These are phyloP conservation scores for Bradypodion pumilum DNA, from an alignment of 2,797 vertebrate species.

Conservation along the genomic window DNA sequence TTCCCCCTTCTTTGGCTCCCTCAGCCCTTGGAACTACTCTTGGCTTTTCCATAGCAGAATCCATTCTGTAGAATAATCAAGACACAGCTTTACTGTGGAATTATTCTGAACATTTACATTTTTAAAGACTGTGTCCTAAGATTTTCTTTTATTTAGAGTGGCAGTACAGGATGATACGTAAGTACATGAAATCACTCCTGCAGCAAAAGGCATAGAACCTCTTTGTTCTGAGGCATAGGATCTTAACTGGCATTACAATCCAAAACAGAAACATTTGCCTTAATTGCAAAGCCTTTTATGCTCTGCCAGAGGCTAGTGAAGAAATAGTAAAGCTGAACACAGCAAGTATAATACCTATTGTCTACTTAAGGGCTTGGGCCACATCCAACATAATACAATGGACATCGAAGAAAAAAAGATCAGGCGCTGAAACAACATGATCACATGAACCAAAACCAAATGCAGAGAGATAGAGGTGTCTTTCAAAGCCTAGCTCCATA, in stretches of 20 bases:
- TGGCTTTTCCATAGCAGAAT: neutral
- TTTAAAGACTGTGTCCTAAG: neutral
- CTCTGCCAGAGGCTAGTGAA: neutral
- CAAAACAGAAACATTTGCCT: slow-evolving; percentile 10
- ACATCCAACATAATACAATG: slow-evolving; percentile 27
- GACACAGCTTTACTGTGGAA: neutral
- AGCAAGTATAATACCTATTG: slow-evolving; percentile 21
- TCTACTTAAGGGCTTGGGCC: slow-evolving; percentile 3
- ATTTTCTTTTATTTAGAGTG: neutral
- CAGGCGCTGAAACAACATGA: slow-evolving; percentile 44
- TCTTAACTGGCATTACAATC: neutral
- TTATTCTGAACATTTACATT: neutral
- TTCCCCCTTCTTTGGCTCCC: neutral
- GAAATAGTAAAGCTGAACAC: neutral
- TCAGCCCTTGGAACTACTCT: neutral
- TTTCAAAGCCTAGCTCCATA: slow-evolving; percentile 36
- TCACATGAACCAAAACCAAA: slow-evolving; percentile 48
- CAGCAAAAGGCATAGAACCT: neutral
- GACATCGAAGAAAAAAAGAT: slow-evolving; percentile 27
- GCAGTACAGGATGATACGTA: neutral
- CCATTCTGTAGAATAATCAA: neutral
- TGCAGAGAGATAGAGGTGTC: slow-evolving; percentile 41
- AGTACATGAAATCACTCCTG: neutral
- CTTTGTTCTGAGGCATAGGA: neutral
- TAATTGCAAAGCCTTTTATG: slow-evolving; percentile 17